Percentiles rank a stretch among this genome's conserved stretches.
Conservation (phyloP, 2,113 vertebrate species). For the Anarhynchus alexandrinus region DNA sequence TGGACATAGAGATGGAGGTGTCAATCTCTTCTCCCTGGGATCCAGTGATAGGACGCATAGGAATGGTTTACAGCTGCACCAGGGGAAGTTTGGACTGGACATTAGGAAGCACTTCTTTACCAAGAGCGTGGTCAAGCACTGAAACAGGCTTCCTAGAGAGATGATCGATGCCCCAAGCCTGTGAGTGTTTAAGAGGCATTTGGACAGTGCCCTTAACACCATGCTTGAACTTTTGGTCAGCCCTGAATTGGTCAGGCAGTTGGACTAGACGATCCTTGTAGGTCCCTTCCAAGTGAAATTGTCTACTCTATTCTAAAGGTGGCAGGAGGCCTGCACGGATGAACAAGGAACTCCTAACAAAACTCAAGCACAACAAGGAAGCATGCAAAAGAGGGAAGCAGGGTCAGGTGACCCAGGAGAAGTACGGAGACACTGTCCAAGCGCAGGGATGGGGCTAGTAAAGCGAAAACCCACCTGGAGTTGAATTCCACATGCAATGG, state of each 20-base stretch:
- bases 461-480: not conserved
- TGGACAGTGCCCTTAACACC: not conserved
- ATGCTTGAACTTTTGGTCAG: not conserved
- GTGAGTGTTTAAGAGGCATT: not conserved
- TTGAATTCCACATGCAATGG: not conserved
- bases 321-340: not conserved
- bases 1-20: not conserved
- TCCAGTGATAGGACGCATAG: not conserved
- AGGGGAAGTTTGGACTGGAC: not conserved
- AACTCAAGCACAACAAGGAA: not conserved
- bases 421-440: not conserved
- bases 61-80: not conserved
- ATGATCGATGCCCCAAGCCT: not conserved
- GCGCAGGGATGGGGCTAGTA: not conserved
- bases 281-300: not conserved
- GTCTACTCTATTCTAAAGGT: not conserved
- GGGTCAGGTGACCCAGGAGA: not conserved
- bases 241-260: not conserved
- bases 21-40: accelerated
- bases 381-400: not conserved
- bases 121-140: not conserved
- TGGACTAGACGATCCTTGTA: not conserved
- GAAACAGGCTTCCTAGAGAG: not conserved
- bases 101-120: not conserved
- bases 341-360: not conserved